Evolutionary conservation across 1,140 invertebrate species (phyloP), one percentile per base, ranked within the genome.

Genomic region (Achroia grisella): DNA sequence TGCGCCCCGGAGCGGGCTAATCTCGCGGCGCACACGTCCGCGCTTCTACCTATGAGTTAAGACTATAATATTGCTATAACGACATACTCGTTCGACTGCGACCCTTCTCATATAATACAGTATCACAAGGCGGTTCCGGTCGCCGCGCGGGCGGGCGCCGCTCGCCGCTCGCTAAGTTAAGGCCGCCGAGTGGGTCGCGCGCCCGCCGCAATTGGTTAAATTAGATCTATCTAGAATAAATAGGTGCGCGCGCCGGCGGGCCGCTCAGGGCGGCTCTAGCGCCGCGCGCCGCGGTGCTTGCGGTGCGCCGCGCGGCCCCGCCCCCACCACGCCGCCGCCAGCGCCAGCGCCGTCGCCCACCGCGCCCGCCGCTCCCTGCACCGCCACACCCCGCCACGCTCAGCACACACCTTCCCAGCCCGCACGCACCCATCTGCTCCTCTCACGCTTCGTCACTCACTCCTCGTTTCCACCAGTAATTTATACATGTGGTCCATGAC

Each of bases 211-310:
- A 80, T 80, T 80, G 71, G 68, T 80, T 83, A 79, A 80, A 75
- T 83, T 80, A 83, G 72, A 60, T 76, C 79, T 83, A 83, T 83
- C 79, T 83, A 83, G 69, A 80, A 77, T 75, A 72, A 78, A 74
- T 79, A 74, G 48, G 52, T 44, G 67, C 45, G 56, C 61, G 61
- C 34, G 50, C 36, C 44, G 48, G 52, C 39, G 45, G 51, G 50
- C 48, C 56, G 66, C 67, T 86, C 83, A 86, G 71, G 80, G 80
- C 57, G 83, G 83, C 68, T 86, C 81, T 82, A 86, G 66, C 68
- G 80, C 80, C 82, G 75, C 67, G 79, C 81, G 68, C 84, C 84
- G 71, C 84, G 82, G 64, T 86, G 82, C 71, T 85, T 85, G 76
- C 82, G 82, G 71, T 83, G 80, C 68, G 66, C 61, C 55, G 64